Conservation (phyloP, 2,113 vertebrate species). For the Campylomormyrus tamandua region DNA sequence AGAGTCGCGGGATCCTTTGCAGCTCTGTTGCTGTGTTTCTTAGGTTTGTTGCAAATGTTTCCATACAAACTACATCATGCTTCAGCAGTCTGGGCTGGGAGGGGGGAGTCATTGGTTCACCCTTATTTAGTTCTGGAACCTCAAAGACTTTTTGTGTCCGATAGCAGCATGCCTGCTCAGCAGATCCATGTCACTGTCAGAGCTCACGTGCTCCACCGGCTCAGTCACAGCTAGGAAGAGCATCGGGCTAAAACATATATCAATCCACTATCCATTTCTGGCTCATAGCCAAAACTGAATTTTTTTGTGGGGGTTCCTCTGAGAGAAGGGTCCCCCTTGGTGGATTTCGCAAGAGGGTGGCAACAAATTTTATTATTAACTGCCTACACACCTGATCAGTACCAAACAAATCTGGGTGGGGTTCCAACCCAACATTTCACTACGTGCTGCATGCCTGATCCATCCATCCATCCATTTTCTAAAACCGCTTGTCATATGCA, state of each 20-base stretch:
- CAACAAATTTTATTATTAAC: not conserved
- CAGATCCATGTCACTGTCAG: not conserved
- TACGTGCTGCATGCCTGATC: not conserved
- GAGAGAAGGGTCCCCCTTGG: not conserved
- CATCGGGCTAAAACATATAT: not conserved
- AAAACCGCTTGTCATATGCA: no score
- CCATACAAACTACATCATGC: not conserved
- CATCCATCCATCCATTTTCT: no score
- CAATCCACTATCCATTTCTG: not conserved
- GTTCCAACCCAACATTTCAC: not conserved
- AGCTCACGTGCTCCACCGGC: not conserved
- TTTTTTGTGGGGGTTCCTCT: not conserved
- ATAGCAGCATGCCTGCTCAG: not conserved
- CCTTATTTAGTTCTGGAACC: not conserved
- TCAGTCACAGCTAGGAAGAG: not conserved
- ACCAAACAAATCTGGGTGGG: not conserved
- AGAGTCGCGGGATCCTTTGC: not conserved
- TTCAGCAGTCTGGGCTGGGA: not conserved
- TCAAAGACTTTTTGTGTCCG: not conserved
- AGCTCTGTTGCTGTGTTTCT: not conserved
- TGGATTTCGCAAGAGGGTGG: not conserved
- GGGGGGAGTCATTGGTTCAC: not conserved
- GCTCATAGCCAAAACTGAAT: not conserved
- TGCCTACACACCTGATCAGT: not conserved
- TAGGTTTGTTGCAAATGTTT: not conserved